Conservation (phyloP, 2,113 vertebrate species). For the Rhegmatorhina hoffmannsi region DNA sequence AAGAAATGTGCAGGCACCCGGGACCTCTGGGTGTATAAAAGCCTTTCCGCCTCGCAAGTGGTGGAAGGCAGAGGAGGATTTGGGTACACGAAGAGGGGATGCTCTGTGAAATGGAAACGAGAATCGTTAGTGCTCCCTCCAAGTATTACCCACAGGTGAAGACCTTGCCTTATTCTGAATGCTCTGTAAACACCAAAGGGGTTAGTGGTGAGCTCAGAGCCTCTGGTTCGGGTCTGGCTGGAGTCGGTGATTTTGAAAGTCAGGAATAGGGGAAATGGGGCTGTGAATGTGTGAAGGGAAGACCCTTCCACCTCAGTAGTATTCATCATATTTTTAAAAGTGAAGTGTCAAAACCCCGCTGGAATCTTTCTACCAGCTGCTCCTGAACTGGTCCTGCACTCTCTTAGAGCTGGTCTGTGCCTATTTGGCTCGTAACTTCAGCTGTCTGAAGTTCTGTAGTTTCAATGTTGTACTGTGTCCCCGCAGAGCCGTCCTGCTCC, state of each 20-base stretch:
- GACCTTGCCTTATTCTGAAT: neutral
- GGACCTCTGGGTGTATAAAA: neutral
- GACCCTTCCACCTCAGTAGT: neutral
- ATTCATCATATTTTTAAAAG: neutral
- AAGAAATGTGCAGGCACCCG: neutral
- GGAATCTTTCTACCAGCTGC: neutral
- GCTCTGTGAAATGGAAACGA: neutral
- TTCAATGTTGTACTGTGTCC: conserved; percentile 6
- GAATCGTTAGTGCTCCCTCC: neutral
- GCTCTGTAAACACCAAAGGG: neutral
- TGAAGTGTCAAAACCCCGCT: neutral
- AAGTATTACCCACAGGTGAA: neutral
- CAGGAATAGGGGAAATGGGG: neutral
- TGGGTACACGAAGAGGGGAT: neutral
- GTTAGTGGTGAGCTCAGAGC: neutral
- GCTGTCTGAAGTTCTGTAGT: neutral
- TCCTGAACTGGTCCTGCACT: neutral
- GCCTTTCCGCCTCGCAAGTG: neutral
- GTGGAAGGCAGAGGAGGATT: neutral
- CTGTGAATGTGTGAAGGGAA: neutral
- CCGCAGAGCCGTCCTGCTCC: neutral
- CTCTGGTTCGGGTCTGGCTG: neutral
- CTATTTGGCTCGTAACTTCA: neutral
- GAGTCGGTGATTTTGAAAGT: neutral
- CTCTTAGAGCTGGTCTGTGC: neutral